Base-by-base conservation (phyloP, 2,888 invertebrate genomes). In the Aricia artaxerxes region DNA sequence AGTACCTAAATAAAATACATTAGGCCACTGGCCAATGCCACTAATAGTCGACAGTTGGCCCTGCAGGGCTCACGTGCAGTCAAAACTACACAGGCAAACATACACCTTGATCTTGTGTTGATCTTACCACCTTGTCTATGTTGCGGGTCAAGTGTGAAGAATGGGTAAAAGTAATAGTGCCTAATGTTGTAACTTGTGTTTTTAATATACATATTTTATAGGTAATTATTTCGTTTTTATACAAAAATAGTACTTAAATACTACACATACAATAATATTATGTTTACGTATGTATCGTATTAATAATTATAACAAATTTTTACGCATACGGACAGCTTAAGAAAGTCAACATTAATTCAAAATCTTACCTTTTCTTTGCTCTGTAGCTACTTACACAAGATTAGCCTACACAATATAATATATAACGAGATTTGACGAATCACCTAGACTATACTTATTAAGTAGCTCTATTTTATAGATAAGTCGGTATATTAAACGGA, bases 51-150 rank as follows among this genome's bases (percentile, higher is more conserved):
- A 24, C 61, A 61, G 7, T 2, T 7, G 24, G 24, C 61, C 60
- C 60, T 61, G 61, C 24, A 61, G 61, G 24, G 61, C 61, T 61
- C 61, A 61, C 61, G 61, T 7, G 24, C 61, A 61, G 61, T 24
- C 61, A 61, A 61, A 61, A 6, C n/a, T 57, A 57, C 16, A 16
- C 5, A 57, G 5, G 16, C 24, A 61, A 6, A 61, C 6, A 49
- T 24, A n/a, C 60, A 61, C 60, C 61, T n/a, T 24, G 61, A 61
- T 61, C 61, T 61, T 24, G n/a, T 61, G 61, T 61, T 61, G 61
- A 61, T 61, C 61, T 24, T 61, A 61, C 61, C 61, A 61, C 61
- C 61, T 61, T 61, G 61, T 61, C 24, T 61, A 61, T 24, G 61
- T 9, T 61, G 24, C 61, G 24, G 61, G 7, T 61, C 1, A 61